Evolutionary conservation across 2,113 vertebrate species (phyloP).

Genomic region (Colius striatus): DNA sequence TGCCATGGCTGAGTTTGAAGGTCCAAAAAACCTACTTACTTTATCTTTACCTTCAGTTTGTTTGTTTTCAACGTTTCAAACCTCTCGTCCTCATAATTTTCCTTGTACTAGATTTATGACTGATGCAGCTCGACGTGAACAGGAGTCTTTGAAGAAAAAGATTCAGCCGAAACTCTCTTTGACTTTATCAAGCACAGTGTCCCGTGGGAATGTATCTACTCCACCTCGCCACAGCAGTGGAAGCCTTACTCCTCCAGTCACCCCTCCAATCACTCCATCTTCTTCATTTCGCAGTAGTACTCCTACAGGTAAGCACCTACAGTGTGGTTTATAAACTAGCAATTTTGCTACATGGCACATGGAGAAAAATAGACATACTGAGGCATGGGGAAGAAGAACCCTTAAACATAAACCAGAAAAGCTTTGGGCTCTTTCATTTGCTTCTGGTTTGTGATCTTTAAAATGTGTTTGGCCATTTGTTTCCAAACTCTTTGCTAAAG

Average conservation of each 20-base stretch:
- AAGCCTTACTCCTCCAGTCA: conserved; percentile 98
- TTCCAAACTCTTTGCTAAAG: background rate
- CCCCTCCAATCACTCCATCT: conserved; percentile 96
- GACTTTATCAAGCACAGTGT: conserved; percentile 87
- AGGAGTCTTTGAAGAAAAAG: conserved; percentile 94
- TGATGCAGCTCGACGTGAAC: conserved; percentile 93
- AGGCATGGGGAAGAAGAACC: background rate
- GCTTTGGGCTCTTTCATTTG: background rate
- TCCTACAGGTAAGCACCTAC: conserved; percentile 87
- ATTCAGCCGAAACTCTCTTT: conserved; percentile 93
- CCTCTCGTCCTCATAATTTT: background rate
- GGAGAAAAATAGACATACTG: background rate
- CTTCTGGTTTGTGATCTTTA: background rate
- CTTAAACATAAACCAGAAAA: background rate
- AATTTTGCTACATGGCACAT: background rate
- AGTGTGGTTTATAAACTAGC: background rate
- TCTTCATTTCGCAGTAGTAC: conserved; percentile 98
- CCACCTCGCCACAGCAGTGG: conserved; percentile 94
- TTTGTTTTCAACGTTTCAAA: background rate
- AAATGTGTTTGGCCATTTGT: background rate
- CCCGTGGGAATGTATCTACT: conserved; percentile 91
- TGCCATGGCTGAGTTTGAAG: background rate
- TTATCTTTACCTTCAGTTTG: background rate
- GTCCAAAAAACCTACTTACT: background rate
- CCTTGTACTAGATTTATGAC: conserved; percentile 92